These are phyloP conservation scores for Heteromyza rotundicornis DNA, from an alignment of 2,888 invertebrate species.

Conservation along the genomic window DNA sequence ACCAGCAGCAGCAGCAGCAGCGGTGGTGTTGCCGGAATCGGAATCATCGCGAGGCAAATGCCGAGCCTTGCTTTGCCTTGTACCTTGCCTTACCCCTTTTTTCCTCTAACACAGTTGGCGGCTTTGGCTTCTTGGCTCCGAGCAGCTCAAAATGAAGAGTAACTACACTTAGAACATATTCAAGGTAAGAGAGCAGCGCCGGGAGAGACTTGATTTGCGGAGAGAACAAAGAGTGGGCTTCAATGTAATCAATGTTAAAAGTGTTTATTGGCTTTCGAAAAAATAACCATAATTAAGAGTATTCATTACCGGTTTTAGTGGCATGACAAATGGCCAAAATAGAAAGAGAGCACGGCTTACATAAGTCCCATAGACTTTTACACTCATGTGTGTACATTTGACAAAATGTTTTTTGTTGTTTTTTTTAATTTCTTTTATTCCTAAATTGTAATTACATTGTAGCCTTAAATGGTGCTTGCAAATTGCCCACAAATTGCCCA, in stretches of 20 bases:
- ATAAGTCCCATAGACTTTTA: no score
- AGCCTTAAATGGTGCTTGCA: constrained; percentile 26
- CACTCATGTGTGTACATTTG: no score
- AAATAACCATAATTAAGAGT: background rate
- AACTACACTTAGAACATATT: constrained; percentile 11
- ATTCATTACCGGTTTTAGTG: background rate
- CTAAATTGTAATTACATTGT: no score
- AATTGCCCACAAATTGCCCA: constrained; percentile 30
- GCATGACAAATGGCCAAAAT: no score
- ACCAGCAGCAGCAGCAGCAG: background rate
- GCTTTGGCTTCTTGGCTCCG: background rate
- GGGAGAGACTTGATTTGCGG: no score
- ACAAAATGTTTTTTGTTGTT: no score
- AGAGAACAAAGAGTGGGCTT: background rate
- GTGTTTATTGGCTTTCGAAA: background rate
- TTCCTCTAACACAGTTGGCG: background rate
- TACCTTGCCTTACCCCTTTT: background rate
- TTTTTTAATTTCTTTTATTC: no score
- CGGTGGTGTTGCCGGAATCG: background rate
- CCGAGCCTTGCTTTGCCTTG: constrained; percentile 2
- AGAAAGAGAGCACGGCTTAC: no score
- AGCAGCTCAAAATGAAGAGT: constrained; percentile 9
- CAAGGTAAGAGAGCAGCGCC: constrained; percentile 9
- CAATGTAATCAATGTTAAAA: background rate
- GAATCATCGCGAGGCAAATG: constrained; percentile 37